Base-by-base conservation (phyloP, 2,797 vertebrate species). In the Takifugu ocellatus region DNA sequence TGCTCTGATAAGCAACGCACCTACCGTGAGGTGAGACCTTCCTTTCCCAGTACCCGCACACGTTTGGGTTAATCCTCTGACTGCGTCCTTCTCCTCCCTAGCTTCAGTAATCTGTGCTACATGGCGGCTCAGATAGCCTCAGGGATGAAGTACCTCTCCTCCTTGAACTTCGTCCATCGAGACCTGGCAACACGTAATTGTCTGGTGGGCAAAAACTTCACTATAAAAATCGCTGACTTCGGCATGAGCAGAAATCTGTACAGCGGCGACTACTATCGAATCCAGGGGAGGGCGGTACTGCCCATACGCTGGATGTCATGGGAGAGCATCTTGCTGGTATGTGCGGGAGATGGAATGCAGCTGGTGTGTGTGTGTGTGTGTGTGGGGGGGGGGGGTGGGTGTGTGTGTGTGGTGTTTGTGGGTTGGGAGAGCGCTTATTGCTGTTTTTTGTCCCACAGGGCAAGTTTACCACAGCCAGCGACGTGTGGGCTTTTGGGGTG, bases 241-340 rank as follows among this genome's bases (percentile, higher is more conserved):
- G 97, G 97, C 56, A 99, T 99, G 97, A 99, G 97, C 90, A 92
- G 97, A 43, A 99, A 99, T 76, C 91, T 99, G 62, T 99, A 99
- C 87, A 99, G 95, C 0, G 95, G 97, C 6, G 96, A 99, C 77
- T 99, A 99, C 82, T 99, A 99, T 84, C 92, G 97, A 65, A 99
- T 99, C 87, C 97, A 98, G 84, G 97, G 97, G 33, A 87, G 97
- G 21, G 97, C 97, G 0, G 96, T 99, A 27, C 93, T 98, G 39
- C 97, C 97, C 1, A 99, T 99, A 68, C 96, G 97, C 75, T 99
- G 97, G 97, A 99, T 98, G 97, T 99, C 97, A 15, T 99, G 97
- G 97, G 97, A 99, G 79, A 99, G 97, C 91, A 98, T 99, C 75
- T 86, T 99, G 66, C 88, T 99, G 93, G 97, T 98, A 65, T 75